Evolutionary conservation across 2,113 vertebrate species (phyloP).

Genomic region (Poecile atricapillus): DNA sequence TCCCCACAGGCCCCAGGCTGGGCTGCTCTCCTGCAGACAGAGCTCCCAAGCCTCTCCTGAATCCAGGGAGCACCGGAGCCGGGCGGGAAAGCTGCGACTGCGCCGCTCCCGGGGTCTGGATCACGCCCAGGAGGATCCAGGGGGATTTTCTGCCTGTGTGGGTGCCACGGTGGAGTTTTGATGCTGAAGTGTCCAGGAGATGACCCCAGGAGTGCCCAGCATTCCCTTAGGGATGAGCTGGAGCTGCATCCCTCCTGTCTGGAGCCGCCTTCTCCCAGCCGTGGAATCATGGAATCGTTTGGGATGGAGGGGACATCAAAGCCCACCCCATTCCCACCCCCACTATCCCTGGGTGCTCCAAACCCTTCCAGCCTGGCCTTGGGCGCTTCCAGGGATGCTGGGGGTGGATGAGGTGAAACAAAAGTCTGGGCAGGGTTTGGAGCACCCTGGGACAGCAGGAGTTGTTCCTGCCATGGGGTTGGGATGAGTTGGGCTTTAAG

Average conservation of each 20-base stretch:
- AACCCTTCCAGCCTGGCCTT: not conserved
- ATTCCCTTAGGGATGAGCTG: not conserved
- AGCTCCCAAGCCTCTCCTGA: not conserved
- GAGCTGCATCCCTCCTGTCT: not conserved
- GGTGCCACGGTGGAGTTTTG: rapidly evolving
- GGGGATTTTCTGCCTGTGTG: not conserved
- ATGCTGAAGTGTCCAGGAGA: rapidly evolving
- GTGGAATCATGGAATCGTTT: rapidly evolving
- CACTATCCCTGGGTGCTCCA: rapidly evolving
- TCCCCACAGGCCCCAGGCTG: not conserved
- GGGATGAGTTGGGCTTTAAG: not conserved
- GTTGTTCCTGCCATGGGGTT: rapidly evolving
- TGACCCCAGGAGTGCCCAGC: not conserved
- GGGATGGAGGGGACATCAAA: not conserved
- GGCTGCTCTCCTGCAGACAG: not conserved
- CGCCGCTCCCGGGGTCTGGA: not conserved
- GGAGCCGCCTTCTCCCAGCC: not conserved
- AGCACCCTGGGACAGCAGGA: rapidly evolving
- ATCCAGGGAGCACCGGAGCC: not conserved
- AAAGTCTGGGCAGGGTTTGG: not conserved
- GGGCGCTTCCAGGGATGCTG: not conserved
- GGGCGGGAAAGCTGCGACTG: not conserved
- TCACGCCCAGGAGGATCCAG: rapidly evolving
- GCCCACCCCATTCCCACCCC: not conserved
- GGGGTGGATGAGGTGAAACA: not conserved